Conservation (phyloP, 2,888 invertebrate species). For the Lycaena phlaeas region DNA sequence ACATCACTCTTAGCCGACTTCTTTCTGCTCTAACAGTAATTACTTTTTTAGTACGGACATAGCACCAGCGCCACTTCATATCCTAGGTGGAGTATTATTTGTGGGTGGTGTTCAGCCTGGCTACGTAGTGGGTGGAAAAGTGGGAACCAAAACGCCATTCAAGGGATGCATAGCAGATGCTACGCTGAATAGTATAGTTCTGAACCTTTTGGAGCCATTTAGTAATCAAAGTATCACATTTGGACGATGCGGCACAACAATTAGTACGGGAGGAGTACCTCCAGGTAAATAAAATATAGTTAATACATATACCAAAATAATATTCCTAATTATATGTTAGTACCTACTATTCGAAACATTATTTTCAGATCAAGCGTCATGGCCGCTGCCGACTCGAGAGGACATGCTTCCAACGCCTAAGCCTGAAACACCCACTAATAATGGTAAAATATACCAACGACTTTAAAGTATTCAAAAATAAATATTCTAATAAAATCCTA, state of each 20-base stretch:
- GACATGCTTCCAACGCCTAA: slow-evolving; percentile 35
- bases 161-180: slow-evolving; percentile 95
- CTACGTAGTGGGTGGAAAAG: slow-evolving; percentile 66
- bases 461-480: too few relatives aligned
- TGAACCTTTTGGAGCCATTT: slow-evolving; percentile 47
- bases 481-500: too few relatives aligned
- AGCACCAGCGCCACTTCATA: slow-evolving; percentile 72
- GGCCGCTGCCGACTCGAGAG: slow-evolving; percentile 25
- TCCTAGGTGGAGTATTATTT: slow-evolving; percentile 81
- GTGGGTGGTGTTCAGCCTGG: slow-evolving; percentile 87
- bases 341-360: background rate
- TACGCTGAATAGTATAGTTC: slow-evolving; percentile 83
- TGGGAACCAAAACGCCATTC: slow-evolving; percentile 77
- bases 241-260: slow-evolving; percentile 41
- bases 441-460: slow-evolving; percentile 19
- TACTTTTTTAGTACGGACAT: slow-evolving; percentile 54
- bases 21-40: slow-evolving; percentile 2
- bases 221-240: slow-evolving; percentile 42
- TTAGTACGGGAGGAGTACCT: slow-evolving; percentile 45
- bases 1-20: too few relatives aligned
- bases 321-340: background rate
- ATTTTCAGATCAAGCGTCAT: slow-evolving; percentile 28
- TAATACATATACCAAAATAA: background rate
- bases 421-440: slow-evolving; percentile 15
- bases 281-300: slow-evolving; percentile 33